A percentile compares a stretch with the other conserved stretches of the same genome.
Conservation (phyloP, 2,113 vertebrate species). For the Tragelaphus scriptus region DNA sequence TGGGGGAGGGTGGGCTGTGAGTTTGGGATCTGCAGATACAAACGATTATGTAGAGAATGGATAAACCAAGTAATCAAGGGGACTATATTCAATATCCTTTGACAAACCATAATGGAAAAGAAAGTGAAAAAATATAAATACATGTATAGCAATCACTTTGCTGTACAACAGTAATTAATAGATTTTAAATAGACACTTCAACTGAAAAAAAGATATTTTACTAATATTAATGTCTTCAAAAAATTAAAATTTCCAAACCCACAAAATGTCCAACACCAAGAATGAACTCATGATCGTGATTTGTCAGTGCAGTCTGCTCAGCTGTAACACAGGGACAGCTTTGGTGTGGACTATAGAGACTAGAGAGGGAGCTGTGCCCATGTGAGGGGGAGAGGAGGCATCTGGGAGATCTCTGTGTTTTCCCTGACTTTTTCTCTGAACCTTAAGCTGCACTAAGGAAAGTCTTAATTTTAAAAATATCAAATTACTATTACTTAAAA, state of each 20-base stretch:
- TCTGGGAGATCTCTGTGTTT: background rate
- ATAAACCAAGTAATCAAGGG: background rate
- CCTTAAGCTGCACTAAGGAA: background rate
- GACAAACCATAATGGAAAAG: background rate
- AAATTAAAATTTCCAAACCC: background rate
- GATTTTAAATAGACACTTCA: background rate
- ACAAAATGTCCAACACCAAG: background rate
- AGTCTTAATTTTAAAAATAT: background rate
- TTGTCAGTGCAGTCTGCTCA: background rate
- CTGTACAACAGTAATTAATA: background rate
- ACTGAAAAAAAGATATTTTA: background rate
- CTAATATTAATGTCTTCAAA: background rate
- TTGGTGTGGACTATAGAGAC: background rate
- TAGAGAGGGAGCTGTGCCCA: background rate
- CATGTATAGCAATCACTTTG: background rate
- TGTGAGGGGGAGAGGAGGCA: background rate
- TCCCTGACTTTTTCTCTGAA: background rate
- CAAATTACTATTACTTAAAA: background rate
- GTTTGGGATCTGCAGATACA: background rate
- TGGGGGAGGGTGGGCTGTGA: background rate
- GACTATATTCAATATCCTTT: background rate
- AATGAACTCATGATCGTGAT: background rate
- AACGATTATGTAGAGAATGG: background rate
- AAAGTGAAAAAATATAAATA: background rate
- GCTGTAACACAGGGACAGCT: background rate